Conservation (phyloP, 2,888 invertebrate species). For the Zootermopsis nevadensis region DNA sequence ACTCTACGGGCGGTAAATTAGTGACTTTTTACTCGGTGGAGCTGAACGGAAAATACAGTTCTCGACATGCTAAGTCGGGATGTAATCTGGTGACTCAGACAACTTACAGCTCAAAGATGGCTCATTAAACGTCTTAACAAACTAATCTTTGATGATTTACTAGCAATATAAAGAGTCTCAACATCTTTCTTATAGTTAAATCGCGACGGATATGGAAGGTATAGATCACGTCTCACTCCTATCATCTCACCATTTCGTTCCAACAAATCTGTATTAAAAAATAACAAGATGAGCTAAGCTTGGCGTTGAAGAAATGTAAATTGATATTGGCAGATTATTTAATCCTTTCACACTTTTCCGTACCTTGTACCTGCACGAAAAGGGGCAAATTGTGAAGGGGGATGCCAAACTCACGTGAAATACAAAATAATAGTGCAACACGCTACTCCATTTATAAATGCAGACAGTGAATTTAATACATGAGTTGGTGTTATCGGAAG, state of each 20-base stretch:
- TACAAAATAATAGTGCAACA: no score
- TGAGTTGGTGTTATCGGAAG: no score
- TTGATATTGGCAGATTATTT: no score
- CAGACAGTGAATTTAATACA: no score
- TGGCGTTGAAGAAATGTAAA: neutral
- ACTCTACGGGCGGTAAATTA: conserved; percentile 14
- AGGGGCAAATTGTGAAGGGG: no score
- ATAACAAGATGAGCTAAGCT: neutral
- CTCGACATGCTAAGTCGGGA: conserved; percentile 26
- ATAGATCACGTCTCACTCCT: neutral
- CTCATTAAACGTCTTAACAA: neutral
- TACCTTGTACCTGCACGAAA: no score
- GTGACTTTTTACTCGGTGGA: conserved; percentile 18
- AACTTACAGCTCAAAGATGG: neutral
- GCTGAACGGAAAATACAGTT: neutral
- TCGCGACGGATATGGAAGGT: neutral
- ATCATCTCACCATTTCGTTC: neutral
- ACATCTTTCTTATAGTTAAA: neutral
- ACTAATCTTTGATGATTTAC: neutral
- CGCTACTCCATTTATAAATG: no score
- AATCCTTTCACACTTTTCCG: no score
- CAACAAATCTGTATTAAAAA: neutral
- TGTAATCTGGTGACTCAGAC: neutral
- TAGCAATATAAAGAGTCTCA: neutral
- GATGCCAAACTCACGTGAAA: no score